Evolutionary conservation across 2,888 invertebrate genomes (phyloP).

Genomic region (Ophioninae sp.): DNA sequence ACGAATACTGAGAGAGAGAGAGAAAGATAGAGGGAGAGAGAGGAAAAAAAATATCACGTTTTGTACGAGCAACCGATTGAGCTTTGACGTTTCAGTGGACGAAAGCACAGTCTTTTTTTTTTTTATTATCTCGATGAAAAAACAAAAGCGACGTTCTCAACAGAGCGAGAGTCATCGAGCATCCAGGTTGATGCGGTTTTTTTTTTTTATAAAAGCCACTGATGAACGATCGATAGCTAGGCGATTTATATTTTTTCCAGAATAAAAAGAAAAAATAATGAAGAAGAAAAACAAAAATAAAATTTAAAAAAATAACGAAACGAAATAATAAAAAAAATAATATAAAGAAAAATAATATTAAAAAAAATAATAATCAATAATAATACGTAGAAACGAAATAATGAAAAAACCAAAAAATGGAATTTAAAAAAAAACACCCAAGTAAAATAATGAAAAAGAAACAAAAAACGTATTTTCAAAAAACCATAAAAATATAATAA

Average conservation of each 20-base stretch:
- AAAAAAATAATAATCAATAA: too few species aligned
- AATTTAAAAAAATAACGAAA: too few species aligned
- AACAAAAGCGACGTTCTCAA: conserved; percentile 13
- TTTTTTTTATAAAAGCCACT: conserved; percentile 24
- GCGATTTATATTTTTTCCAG: neutral
- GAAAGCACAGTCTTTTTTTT: conserved; percentile 40
- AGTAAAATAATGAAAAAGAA: too few species aligned
- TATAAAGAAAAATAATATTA: too few species aligned
- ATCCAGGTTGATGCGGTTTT: conserved; percentile 12
- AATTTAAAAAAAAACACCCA: neutral
- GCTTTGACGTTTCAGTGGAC: conserved; percentile 52
- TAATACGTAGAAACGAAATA: too few species aligned
- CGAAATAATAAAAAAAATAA: too few species aligned
- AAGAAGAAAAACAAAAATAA: too few species aligned
- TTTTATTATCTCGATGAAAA: conserved; percentile 25
- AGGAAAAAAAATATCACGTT: conserved; percentile 24
- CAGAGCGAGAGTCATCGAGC: conserved; percentile 24
- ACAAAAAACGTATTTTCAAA: too few species aligned
- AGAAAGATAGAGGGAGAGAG: neutral
- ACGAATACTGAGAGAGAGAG: conserved; percentile 23
- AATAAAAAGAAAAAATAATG: neutral
- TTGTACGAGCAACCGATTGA: conserved; percentile 45
- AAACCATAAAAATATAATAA: too few species aligned
- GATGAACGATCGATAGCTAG: neutral
- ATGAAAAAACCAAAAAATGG: neutral